Base-by-base conservation (phyloP, 2,888 invertebrate species). In the Zeuzera pyrina region DNA sequence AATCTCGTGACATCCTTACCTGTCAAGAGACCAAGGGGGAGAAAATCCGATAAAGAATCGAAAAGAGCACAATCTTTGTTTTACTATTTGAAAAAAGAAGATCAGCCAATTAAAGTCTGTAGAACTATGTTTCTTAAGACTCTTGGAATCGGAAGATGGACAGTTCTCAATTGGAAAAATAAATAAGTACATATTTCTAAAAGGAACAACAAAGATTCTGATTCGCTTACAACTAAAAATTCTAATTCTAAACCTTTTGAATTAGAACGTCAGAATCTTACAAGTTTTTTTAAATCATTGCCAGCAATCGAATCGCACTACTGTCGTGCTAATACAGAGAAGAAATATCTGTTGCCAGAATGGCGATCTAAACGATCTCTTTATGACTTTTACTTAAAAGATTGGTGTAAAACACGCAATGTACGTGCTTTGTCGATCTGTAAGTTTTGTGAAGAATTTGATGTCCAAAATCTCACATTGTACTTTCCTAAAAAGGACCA, bases 161-260 rank as follows among this genome's bases (percentile, higher is more conserved):
- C 33, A 19, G 35, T 31, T 31, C 26, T 35, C 21, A 35, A 35
- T 29, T 39, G 38, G 33, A 39, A 38, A 29, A 34, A 38, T 32
- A 19, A 23, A 31, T 11, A 11, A 26, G 26, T 16, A 12, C 24
- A 12, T 19, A 10, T 26, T 31, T 37, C 16, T 31, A 34, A 31
- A 34, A 31, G 30, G 15, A 29, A 30, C 14, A 23, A 30, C 27
- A 30, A 27, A 15, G 27, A 19, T 30, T 12, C 15, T 14, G 22
- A 23, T 23, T 23, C 23, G 10, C 23, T 23, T 23, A 8, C 14
- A 13, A 11, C 15, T 4, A 10, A 13, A 13, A 14, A 29, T 11
- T 13, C 29, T 15, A 29, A n/a, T 16, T 29, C 29, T 29, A 29
- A 29, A 16, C 29, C 29, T 29, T 29, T 15, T 11, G 29, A 29